Conservation (phyloP, 2,888 invertebrate species). For the Cephonodes hylas region DNA sequence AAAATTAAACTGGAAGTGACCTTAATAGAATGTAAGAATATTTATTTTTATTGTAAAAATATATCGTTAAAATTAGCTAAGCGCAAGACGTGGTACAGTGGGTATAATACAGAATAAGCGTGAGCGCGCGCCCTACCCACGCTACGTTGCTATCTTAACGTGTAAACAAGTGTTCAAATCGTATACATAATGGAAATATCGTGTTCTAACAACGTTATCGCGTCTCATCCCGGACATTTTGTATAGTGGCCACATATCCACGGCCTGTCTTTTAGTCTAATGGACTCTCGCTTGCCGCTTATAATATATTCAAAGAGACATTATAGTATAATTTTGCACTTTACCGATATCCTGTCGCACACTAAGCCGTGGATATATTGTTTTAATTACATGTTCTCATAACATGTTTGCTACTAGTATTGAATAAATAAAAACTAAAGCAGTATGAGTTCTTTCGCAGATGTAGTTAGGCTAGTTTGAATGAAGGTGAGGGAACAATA, state of each 20-base stretch:
- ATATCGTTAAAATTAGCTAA: slow-evolving; percentile 42
- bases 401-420: slow-evolving; percentile 31
- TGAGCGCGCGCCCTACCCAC: slow-evolving; percentile 60
- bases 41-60: slow-evolving; percentile 8
- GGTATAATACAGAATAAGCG: slow-evolving; percentile 42
- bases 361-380: slow-evolving; percentile 26
- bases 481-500: slow-evolving; percentile 22
- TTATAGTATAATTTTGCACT: slow-evolving; percentile 60
- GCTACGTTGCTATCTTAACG: slow-evolving; percentile 70
- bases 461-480: slow-evolving; percentile 46
- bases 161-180: slow-evolving; percentile 80
- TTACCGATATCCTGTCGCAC: slow-evolving; percentile 49
- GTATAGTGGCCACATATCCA: slow-evolving; percentile 76
- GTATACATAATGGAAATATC: slow-evolving; percentile 82
- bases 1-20: slow-evolving; percentile 4
- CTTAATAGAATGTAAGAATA: background rate
- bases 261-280: slow-evolving; percentile 52
- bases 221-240: slow-evolving; percentile 79
- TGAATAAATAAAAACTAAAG: slow-evolving; percentile 52
- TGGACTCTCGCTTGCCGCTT: slow-evolving; percentile 48
- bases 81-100: slow-evolving; percentile 49
- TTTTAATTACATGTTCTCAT: slow-evolving; percentile 33
- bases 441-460: slow-evolving; percentile 33
- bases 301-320: slow-evolving; percentile 55
- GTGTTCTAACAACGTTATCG: slow-evolving; percentile 80